A percentile compares a stretch with the other conserved stretches of the same genome.
Evolutionary conservation across 2,797 vertebrate genomes (phyloP).

Genomic region (Pseudomugil gertrudae): DNA sequence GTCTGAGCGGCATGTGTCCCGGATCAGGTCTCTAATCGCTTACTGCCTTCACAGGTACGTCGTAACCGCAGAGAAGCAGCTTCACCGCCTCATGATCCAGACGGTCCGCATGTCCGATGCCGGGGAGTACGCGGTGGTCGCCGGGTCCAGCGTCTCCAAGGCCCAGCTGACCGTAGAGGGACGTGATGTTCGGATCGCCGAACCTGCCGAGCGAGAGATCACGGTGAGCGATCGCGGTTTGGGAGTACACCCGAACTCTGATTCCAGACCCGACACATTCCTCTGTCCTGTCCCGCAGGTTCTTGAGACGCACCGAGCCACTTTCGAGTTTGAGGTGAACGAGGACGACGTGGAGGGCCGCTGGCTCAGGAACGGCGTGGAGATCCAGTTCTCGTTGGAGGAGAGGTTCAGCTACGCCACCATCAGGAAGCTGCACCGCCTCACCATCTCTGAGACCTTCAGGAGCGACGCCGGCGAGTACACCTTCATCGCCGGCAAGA

Average conservation of each 20-base stretch:
- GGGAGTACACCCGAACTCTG: not conserved
- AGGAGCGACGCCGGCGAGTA: conserved; percentile 88
- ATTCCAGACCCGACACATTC: no score
- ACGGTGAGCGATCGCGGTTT: conserved; percentile 76
- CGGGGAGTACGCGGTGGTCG: conserved; percentile 92
- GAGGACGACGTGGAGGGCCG: conserved; percentile 92
- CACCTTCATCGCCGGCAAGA: conserved; percentile 89
- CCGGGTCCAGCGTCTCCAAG: conserved; percentile 91
- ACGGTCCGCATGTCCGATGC: conserved; percentile 90
- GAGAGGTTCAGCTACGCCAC: conserved; percentile 84
- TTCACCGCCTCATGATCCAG: conserved; percentile 94
- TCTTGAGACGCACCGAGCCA: conserved; percentile 79
- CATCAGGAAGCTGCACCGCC: conserved; percentile 86
- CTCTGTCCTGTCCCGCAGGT: conserved; percentile 44
- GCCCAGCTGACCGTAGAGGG: conserved; percentile 67
- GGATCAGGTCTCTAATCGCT: not conserved
- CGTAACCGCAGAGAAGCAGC: conserved; percentile 89
- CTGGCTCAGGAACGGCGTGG: conserved; percentile 93
- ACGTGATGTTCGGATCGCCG: conserved; percentile 70
- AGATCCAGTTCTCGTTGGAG: conserved; percentile 86
- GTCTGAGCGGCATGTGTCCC: no score
- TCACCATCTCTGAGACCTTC: conserved; percentile 80
- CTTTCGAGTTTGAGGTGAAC: conserved; percentile 88
- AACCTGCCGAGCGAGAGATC: conserved; percentile 57
- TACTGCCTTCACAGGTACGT: conserved; percentile 78